Base-by-base conservation (phyloP, 1,140 invertebrate species). In the Danaus melanippus region DNA sequence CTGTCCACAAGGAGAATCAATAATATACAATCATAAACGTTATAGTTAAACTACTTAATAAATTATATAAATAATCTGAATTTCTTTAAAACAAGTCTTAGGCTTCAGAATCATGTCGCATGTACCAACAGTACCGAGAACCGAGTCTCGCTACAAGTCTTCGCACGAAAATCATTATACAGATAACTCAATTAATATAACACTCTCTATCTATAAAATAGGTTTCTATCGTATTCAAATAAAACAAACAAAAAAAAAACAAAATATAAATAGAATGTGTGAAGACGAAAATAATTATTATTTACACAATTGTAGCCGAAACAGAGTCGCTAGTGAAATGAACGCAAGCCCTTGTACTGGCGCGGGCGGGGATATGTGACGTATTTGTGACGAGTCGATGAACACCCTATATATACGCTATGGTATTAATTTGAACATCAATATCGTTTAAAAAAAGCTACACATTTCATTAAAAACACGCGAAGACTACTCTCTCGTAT, bases 51-150 rank as follows among this genome's bases (percentile, higher is more conserved):
- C 79, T 80, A 86, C 66, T 74, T 71, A 84, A 84, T 86, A 86
- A 84, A 74, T 84, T 83, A 86, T 75, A 84, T 84, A 86, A 84
- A 84, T 80, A 76, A 86, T 86, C 76, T 86, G 79, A 81, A 84
- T 80, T 82, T 32, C 21, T 32, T 76, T 74, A 84, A 73, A 86
- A 86, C 80, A 76, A 86, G 72, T 86, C 83, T 84, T 83, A 83
- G 79, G 81, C 79, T 82, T 84, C 60, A 71, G 69, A 74, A 59
- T 76, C 70, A 72, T 63, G 61, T 70, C 66, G 70, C 71, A 65
- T 68, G 66, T 72, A 77, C 69, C 73, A 7, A 74, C 74, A 67
- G 67, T 74, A 66, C 66, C 63, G 62, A 71, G 21, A 64, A 56
- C 60, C 66, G 57, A 67, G 61, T 64, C 70, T 61, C 60, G 60